phyloP scores from a whole-genome alignment of 2,888 invertebrate genomes.

The Biston stratarius region DNA sequence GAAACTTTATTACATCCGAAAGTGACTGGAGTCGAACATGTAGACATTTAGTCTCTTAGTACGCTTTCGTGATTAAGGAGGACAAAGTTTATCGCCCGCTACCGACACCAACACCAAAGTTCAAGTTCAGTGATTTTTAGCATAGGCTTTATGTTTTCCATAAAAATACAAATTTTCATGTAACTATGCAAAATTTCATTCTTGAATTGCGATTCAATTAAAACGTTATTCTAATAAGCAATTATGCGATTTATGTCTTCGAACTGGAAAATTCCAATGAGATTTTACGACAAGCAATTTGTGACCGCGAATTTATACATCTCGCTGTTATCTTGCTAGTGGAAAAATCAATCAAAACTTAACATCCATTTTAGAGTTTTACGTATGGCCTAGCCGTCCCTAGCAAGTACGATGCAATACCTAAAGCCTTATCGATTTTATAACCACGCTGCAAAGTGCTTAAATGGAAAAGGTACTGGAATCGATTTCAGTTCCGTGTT shows the following conservation, averaged over 20 bases:
- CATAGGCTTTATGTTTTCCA: neutral
- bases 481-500: slow-evolving; percentile 33
- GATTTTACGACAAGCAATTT: slow-evolving; percentile 18
- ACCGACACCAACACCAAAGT: neutral
- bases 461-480: slow-evolving; percentile 23
- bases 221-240: slow-evolving; percentile 4
- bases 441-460: slow-evolving; percentile 24
- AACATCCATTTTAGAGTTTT: slow-evolving; percentile 21
- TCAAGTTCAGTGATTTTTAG: neutral
- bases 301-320: slow-evolving; percentile 4
- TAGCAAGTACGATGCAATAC: slow-evolving; percentile 17
- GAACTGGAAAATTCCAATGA: slow-evolving; percentile 11
- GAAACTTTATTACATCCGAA: neutral
- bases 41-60: neutral
- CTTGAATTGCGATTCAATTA: slow-evolving; percentile 4
- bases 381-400: slow-evolving; percentile 6
- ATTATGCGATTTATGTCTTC: slow-evolving; percentile 4
- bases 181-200: neutral
- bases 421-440: slow-evolving; percentile 36
- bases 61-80: no score
- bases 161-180: neutral
- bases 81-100: no score
- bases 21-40: neutral
- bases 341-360: slow-evolving; percentile 16
- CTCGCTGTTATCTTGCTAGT: slow-evolving; percentile 11